Percentiles rank a stretch among this genome's conserved stretches.
These are phyloP conservation scores for Sebastes melanostomus DNA, from an alignment of 2,797 vertebrate genomes.

Conservation along the genomic window DNA sequence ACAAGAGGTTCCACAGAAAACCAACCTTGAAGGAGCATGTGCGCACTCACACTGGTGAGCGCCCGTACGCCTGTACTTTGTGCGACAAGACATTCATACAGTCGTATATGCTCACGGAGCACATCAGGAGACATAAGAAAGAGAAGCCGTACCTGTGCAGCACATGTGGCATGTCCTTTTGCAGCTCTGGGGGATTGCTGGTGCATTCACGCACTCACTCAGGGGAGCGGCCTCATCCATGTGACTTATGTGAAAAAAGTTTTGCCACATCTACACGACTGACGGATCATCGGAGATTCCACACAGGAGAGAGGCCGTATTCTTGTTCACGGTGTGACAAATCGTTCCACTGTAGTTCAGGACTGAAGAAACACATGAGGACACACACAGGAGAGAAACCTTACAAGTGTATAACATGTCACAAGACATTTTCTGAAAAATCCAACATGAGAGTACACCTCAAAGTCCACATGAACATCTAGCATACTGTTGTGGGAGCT, in stretches of 20 bases:
- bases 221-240: background rate
- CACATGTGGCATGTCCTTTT: no score
- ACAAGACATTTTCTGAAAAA: background rate
- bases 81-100: conserved; percentile 11
- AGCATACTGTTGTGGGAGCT: no score
- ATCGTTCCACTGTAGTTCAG: no score
- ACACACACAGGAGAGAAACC: no score
- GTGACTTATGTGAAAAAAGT: background rate
- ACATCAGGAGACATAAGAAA: background rate
- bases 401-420: background rate
- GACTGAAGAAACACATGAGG: no score
- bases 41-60: background rate
- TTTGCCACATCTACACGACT: background rate
- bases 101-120: background rate
- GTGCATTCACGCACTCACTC: background rate
- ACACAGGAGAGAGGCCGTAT: conserved; percentile 1
- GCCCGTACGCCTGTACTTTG: background rate
- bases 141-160: no score
- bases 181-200: no score
- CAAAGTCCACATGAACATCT: background rate
- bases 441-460: conserved; percentile 23
- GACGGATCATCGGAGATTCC: background rate
- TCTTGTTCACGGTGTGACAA: no score
- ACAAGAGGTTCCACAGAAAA: background rate
- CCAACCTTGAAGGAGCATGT: background rate